Conservation (phyloP, 2,797 vertebrate genomes). For the Scomberomorus guttatus region DNA sequence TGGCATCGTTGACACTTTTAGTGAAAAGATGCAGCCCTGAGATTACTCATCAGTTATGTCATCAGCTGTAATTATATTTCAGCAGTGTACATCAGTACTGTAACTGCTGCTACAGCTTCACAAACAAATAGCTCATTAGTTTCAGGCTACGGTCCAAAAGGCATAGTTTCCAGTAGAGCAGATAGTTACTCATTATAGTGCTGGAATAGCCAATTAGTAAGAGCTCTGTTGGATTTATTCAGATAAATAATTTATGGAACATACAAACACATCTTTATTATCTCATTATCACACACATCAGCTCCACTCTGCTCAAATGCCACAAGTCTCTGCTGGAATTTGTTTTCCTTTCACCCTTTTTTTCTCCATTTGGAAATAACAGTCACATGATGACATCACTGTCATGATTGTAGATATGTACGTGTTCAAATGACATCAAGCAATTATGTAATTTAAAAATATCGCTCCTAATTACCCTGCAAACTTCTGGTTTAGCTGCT, state of each 20-base stretch:
- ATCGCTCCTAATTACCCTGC: constrained; percentile 27
- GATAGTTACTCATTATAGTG: not conserved
- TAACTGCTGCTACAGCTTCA: not conserved
- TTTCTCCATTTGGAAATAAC: not conserved
- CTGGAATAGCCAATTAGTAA: not conserved
- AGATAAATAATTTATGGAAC: not conserved
- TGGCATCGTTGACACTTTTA: not conserved
- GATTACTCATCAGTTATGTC: not conserved
- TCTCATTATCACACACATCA: not conserved
- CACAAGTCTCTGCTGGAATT: not conserved
- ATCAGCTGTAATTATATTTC: not conserved
- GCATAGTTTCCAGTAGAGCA: constrained; percentile 9
- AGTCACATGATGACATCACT: not conserved
- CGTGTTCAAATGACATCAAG: constrained; percentile 38
- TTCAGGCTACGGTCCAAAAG: not conserved
- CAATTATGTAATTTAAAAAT: constrained; percentile 45
- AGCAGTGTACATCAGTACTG: not conserved
- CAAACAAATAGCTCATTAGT: not conserved
- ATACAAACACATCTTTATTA: not conserved
- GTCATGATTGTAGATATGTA: constrained; percentile 5
- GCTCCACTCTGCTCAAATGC: not conserved
- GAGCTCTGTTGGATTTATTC: constrained; percentile 1
- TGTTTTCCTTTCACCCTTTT: not conserved
- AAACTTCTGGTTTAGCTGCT: constrained; percentile 54
- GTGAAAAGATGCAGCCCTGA: not conserved